phyloP scores from a whole-genome alignment of 1,140 invertebrate species.

The Uloborus diversus region DNA sequence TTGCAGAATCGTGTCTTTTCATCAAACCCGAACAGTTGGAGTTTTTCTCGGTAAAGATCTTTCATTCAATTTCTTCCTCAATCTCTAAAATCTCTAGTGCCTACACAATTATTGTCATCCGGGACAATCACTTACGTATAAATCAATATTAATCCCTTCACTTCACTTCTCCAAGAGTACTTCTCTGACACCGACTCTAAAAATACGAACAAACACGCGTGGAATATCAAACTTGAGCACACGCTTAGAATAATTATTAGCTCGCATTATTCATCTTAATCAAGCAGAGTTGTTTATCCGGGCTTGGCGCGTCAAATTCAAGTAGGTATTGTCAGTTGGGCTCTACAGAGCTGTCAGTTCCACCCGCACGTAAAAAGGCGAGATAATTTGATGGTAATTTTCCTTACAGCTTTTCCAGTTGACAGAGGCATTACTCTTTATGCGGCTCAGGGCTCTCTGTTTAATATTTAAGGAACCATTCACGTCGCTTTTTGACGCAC shows the following conservation, averaged over 20 bases:
- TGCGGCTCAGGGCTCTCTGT: neutral
- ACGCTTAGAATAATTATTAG: conserved; percentile 20
- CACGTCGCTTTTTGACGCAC: too few relatives aligned
- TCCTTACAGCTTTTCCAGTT: neutral
- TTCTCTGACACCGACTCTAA: neutral
- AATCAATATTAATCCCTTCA: neutral
- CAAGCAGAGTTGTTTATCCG: conserved; percentile 8
- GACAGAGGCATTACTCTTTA: conserved; percentile 4
- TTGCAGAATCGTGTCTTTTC: too few relatives aligned
- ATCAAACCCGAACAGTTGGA: too few relatives aligned
- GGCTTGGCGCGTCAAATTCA: neutral
- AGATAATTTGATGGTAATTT: conserved; percentile 40
- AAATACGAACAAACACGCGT: neutral
- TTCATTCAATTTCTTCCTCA: too few relatives aligned
- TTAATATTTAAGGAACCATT: neutral
- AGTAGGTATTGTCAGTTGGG: neutral
- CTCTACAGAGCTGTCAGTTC: neutral
- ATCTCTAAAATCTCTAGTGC: too few relatives aligned
- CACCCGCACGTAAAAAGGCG: neutral
- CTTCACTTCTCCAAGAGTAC: neutral
- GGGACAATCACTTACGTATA: neutral
- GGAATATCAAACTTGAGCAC: conserved; percentile 19
- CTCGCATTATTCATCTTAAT: conserved; percentile 36
- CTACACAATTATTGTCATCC: neutral
- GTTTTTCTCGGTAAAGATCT: too few relatives aligned